A percentile compares a stretch with the other conserved stretches of the same genome.
Evolutionary conservation across 1,140 invertebrate species (phyloP).

Genomic region (Drosophila biarmipes): DNA sequence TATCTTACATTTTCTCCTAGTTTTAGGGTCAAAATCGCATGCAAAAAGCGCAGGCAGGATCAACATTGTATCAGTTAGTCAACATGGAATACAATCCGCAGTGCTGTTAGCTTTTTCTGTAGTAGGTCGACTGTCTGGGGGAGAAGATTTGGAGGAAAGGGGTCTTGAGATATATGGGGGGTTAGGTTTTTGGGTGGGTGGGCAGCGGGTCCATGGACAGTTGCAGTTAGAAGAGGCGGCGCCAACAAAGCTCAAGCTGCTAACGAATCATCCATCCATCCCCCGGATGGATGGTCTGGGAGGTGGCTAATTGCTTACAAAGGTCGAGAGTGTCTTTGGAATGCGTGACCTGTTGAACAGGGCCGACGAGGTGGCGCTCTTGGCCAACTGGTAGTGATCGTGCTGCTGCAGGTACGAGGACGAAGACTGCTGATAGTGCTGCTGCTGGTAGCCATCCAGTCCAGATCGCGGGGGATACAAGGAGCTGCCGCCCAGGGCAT

Average conservation of each 20-base stretch:
- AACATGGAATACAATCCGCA: constrained; percentile 47
- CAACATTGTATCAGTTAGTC: constrained; percentile 48
- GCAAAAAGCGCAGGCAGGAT: constrained; percentile 27
- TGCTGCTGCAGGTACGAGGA: constrained; percentile 71
- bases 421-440: constrained; percentile 53
- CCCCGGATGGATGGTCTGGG: not conserved
- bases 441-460: constrained; percentile 57
- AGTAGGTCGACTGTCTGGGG: constrained; percentile 25
- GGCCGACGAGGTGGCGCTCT: constrained; percentile 81
- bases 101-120: constrained; percentile 56
- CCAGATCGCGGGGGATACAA: constrained; percentile 62
- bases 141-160: not conserved
- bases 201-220: not conserved
- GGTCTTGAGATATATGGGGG: constrained; percentile 3
- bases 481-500: constrained; percentile 49
- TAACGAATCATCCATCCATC: constrained; percentile 14
- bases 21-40: constrained; percentile 10
- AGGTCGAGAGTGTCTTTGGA: constrained; percentile 84
- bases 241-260: constrained; percentile 60
- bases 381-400: constrained; percentile 75
- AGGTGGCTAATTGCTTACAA: constrained; percentile 75
- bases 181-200: not conserved
- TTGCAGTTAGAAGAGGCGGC: constrained; percentile 39
- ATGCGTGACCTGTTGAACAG: constrained; percentile 84
- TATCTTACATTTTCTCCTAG: constrained; percentile 11